These are phyloP conservation scores for Trinorchestia longiramus DNA, from an alignment of 1,140 invertebrate species.

Conservation along the genomic window DNA sequence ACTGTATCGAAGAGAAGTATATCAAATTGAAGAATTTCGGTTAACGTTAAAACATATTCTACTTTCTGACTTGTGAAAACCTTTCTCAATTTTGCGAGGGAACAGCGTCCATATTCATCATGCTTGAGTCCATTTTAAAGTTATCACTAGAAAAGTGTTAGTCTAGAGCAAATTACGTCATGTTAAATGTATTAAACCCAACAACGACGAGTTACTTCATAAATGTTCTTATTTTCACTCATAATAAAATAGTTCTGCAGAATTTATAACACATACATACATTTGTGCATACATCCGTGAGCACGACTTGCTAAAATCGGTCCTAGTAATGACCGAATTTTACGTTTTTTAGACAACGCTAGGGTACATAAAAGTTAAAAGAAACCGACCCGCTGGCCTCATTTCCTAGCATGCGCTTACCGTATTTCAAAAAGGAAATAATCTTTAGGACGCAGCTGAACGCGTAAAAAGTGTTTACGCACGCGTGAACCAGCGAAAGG, in stretches of 20 bases:
- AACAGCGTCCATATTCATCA: neutral
- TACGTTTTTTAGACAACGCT: neutral
- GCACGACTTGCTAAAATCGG: neutral
- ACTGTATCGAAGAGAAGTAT: neutral
- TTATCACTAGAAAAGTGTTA: neutral
- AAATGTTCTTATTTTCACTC: too few species aligned
- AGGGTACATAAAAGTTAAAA: neutral
- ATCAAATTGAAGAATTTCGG: neutral
- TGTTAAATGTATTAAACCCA: neutral
- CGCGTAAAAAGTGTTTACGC: neutral
- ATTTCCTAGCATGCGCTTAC: neutral
- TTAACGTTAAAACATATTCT: neutral
- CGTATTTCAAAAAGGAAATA: neutral
- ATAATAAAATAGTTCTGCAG: too few species aligned
- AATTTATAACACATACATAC: too few species aligned
- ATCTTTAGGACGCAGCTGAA: neutral
- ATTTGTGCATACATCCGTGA: too few species aligned
- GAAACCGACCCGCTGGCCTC: neutral
- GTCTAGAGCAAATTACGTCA: neutral
- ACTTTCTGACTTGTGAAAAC: neutral
- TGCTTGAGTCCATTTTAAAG: neutral
- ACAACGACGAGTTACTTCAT: too few species aligned
- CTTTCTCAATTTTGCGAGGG: neutral
- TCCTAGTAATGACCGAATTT: neutral
- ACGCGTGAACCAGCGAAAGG: neutral